These are phyloP conservation scores for Punctoribates punctum DNA, from an alignment of 2,888 invertebrate genomes.

Conservation along the genomic window DNA sequence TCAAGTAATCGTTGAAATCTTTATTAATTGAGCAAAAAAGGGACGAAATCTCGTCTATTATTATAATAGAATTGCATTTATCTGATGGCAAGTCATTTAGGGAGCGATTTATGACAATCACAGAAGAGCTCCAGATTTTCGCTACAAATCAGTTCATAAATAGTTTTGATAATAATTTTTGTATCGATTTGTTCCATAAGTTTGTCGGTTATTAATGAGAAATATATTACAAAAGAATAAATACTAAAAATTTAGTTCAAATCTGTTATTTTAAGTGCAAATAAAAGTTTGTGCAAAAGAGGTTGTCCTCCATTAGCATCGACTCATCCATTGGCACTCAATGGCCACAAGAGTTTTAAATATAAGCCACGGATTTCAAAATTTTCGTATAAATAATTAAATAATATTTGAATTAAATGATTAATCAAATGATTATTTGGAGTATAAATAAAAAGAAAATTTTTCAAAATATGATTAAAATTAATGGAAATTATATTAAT, in stretches of 20 bases:
- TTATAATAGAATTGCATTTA: constrained; percentile 17
- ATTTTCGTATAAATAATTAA: background rate
- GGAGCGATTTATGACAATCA: constrained; percentile 16
- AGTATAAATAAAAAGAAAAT: constrained; percentile 12
- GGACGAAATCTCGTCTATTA: constrained; percentile 16
- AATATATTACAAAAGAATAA: constrained; percentile 8
- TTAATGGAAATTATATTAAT: background rate
- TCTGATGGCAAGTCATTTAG: constrained; percentile 13
- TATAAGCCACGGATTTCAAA: background rate
- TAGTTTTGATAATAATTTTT: background rate
- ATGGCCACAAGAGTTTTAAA: constrained; percentile 22
- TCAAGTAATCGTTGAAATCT: background rate
- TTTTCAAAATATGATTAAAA: background rate
- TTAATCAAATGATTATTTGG: background rate
- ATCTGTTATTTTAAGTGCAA: constrained; percentile 6
- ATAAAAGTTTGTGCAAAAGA: background rate
- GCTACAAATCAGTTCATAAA: constrained; percentile 7
- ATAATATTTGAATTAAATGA: background rate
- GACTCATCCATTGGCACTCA: constrained; percentile 5
- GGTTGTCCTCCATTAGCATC: constrained; percentile 4
- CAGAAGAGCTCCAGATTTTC: constrained; percentile 26
- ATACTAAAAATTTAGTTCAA: background rate
- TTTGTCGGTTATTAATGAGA: constrained; percentile 18
- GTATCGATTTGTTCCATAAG: background rate
- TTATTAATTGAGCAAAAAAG: constrained; percentile 27